Conservation (phyloP, 2,797 vertebrate genomes). For the Siniperca obscura region DNA sequence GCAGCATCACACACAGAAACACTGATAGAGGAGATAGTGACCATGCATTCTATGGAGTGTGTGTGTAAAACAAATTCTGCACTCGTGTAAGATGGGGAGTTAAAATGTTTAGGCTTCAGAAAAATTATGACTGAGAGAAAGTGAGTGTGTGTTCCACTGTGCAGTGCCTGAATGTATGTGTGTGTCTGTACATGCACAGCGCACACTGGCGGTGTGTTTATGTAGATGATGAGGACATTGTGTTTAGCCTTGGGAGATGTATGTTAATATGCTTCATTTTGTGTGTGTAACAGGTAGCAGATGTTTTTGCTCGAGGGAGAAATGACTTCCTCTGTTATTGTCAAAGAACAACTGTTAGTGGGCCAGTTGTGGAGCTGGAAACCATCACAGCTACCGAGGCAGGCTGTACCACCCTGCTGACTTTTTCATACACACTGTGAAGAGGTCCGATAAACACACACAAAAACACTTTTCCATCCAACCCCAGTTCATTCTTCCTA, state of each 20-base stretch:
- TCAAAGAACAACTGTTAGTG: slow-evolving; percentile 70
- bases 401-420: slow-evolving; percentile 50
- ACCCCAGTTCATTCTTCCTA: neutral
- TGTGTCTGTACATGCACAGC: slow-evolving; percentile 20
- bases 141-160: neutral
- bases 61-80: slow-evolving; percentile 17
- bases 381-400: slow-evolving; percentile 60
- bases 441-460: slow-evolving; percentile 17
- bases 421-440: slow-evolving; percentile 36
- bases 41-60: slow-evolving; percentile 5
- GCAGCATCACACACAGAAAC: slow-evolving; percentile 42
- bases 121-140: neutral
- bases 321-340: slow-evolving; percentile 79
- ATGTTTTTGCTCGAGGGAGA: slow-evolving; percentile 69
- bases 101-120: slow-evolving; percentile 29
- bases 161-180: neutral
- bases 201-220: slow-evolving; percentile 46
- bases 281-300: slow-evolving; percentile 69
- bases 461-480: slow-evolving; percentile 17
- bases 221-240: slow-evolving; percentile 51
- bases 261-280: slow-evolving; percentile 42
- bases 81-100: neutral
- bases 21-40: slow-evolving; percentile 38
- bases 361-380: slow-evolving; percentile 66
- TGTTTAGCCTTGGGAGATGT: slow-evolving; percentile 50